A percentile compares a stretch with the other conserved stretches of the same genome.
Evolutionary conservation across 2,888 invertebrate species (phyloP).

Genomic region (Drosophila quinaria): DNA sequence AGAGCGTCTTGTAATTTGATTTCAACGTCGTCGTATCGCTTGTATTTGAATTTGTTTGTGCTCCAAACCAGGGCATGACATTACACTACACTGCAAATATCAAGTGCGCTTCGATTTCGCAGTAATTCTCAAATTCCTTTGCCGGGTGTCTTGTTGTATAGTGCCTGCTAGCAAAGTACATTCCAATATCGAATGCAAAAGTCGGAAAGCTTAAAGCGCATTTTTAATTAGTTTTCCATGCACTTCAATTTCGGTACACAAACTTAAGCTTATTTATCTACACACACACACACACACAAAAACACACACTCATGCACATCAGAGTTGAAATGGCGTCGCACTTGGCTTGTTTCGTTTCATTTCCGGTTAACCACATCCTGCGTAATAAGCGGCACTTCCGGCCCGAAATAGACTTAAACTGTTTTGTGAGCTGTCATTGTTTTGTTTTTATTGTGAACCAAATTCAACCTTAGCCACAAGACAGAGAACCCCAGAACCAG

Average conservation of each 20-base stretch:
- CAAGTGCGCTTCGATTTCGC: slow-evolving; percentile 4
- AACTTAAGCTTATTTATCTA: slow-evolving; percentile 12
- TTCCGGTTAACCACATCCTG: slow-evolving; percentile 82
- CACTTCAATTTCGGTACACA: slow-evolving; percentile 39
- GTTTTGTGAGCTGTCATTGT: slow-evolving; percentile 71
- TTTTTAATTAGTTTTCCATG: slow-evolving; percentile 66
- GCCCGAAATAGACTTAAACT: slow-evolving; percentile 74
- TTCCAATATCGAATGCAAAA: slow-evolving; percentile 33
- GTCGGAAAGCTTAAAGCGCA: slow-evolving; percentile 52
- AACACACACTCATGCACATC: slow-evolving; percentile 8
- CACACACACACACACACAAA: slow-evolving; percentile 24
- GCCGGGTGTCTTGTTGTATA: background rate
- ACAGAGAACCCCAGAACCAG: slow-evolving; percentile 10
- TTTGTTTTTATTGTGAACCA: slow-evolving; percentile 78
- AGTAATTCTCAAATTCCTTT: background rate
- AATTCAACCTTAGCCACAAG: slow-evolving; percentile 61
- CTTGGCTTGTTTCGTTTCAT: slow-evolving; percentile 81
- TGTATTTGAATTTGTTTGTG: slow-evolving; percentile 51
- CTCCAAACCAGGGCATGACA: slow-evolving; percentile 35
- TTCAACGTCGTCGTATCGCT: slow-evolving; percentile 43
- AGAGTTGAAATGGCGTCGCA: slow-evolving; percentile 59
- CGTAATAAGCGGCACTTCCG: slow-evolving; percentile 81
- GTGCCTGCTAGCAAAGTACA: slow-evolving; percentile 20
- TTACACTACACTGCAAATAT: slow-evolving; percentile 55
- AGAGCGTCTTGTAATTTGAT: slow-evolving; percentile 79